phyloP scores from a whole-genome alignment of 2,113 vertebrate genomes.

The Acrocephalus arundinaceus region DNA sequence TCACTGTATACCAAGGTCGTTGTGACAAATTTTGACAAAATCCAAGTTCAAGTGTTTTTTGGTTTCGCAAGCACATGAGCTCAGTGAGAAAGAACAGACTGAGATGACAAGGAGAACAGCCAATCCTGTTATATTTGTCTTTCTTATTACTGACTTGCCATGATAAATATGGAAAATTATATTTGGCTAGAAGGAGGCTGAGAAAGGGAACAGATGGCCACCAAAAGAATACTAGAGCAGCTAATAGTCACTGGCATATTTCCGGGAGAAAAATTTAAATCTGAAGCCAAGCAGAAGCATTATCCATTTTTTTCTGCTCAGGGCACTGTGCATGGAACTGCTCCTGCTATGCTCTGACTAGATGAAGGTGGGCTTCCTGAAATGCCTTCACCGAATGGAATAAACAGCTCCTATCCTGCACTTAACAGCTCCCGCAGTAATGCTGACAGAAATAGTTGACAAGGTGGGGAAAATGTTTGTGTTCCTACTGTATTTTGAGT shows the following conservation, averaged over 20 bases:
- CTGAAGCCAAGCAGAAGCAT: conserved; percentile 34
- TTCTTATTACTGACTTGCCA: conserved; percentile 63
- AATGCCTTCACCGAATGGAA: conserved; percentile 16
- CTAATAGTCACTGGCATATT: conserved; percentile 56
- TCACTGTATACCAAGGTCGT: not conserved
- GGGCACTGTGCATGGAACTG: conserved; percentile 20
- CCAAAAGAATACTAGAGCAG: conserved; percentile 63
- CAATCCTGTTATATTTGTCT: conserved; percentile 64
- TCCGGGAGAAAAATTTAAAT: conserved; percentile 50
- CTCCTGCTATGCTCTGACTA: conserved; percentile 49
- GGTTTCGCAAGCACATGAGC: conserved; percentile 42
- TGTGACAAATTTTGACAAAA: conserved; percentile 18
- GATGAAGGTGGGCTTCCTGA: conserved; percentile 54
- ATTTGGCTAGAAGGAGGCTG: conserved; percentile 64
- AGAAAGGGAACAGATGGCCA: conserved; percentile 64
- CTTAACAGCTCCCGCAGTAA: conserved; percentile 4
- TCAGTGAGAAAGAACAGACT: conserved; percentile 60
- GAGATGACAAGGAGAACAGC: conserved; percentile 46
- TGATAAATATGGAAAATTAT: conserved; percentile 67
- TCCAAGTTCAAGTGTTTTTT: conserved; percentile 22
- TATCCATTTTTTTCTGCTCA: conserved; percentile 38
- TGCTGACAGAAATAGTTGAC: conserved; percentile 67
- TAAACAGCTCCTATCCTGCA: conserved; percentile 12
- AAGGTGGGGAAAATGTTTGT: conserved; percentile 45
- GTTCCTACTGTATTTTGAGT: not conserved